Percentiles rank a stretch among this genome's conserved stretches.
phyloP scores from a whole-genome alignment of 2,888 invertebrate species.

The Alitta virens region DNA sequence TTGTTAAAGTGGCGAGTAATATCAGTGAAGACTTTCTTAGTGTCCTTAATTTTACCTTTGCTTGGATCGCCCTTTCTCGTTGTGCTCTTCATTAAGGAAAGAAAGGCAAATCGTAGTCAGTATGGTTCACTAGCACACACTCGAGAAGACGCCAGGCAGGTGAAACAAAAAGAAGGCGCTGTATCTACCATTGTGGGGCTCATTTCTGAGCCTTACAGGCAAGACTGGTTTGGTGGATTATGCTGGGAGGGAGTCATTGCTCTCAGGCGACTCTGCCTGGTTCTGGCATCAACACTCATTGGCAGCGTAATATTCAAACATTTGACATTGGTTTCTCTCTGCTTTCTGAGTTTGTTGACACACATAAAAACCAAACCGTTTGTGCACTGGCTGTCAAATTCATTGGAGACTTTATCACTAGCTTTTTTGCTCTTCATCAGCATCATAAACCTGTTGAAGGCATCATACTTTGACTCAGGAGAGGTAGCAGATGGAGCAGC shows the following conservation, averaged over 20 bases:
- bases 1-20: constrained; percentile 10
- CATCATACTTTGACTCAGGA: constrained; percentile 6
- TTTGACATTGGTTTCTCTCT: not conserved
- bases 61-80: constrained; percentile 2
- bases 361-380: constrained; percentile 19
- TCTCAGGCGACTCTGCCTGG: constrained; percentile 17
- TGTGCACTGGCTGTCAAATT: constrained; percentile 12
- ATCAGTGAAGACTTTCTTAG: constrained; percentile 5
- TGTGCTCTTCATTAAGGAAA: not conserved
- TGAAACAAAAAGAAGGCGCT: not conserved
- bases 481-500: constrained; percentile 5
- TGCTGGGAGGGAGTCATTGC: constrained; percentile 27
- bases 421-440: not conserved
- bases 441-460: constrained; percentile 11
- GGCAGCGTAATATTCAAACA: not conserved
- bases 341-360: constrained; percentile 5
- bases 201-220: constrained; percentile 16
- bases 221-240: constrained; percentile 12
- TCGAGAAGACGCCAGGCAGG: not conserved
- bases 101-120: not conserved
- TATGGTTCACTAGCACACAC: not conserved
- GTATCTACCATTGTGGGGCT: constrained; percentile 10
- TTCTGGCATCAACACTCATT: constrained; percentile 11
- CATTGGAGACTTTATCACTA: constrained; percentile 4
- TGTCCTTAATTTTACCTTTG: constrained; percentile 10